Conservation (phyloP, 2,113 vertebrate genomes). For the Capreolus pygargus region DNA sequence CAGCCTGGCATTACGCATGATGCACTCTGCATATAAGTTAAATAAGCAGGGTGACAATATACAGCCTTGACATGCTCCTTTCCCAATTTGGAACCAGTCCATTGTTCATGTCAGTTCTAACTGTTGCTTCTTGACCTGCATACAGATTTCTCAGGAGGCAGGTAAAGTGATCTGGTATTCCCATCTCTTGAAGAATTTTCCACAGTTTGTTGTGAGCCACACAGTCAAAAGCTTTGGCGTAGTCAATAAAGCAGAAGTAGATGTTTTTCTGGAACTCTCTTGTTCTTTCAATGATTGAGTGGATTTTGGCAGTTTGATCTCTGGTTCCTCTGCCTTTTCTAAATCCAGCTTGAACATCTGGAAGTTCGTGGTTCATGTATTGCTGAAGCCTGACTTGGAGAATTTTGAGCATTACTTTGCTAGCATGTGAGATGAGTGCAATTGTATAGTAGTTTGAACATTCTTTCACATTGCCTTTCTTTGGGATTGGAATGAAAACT, state of each 20-base stretch:
- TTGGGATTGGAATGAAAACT: background rate
- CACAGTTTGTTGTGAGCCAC: too few relatives aligned
- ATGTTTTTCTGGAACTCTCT: too few relatives aligned
- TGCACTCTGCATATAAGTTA: background rate
- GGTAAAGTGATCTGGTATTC: background rate
- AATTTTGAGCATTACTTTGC: background rate
- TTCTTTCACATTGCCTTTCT: background rate
- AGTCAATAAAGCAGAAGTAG: too few relatives aligned
- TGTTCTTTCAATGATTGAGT: accelerated
- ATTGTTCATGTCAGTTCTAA: background rate
- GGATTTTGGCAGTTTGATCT: too few relatives aligned
- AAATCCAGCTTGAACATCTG: too few relatives aligned
- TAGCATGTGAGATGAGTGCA: background rate
- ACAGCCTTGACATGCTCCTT: background rate
- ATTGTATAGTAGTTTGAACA: background rate
- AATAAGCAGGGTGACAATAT: background rate
- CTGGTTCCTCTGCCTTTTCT: too few relatives aligned
- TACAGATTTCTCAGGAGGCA: too few relatives aligned
- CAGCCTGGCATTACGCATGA: background rate
- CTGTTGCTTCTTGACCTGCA: too few relatives aligned
- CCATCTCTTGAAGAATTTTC: background rate
- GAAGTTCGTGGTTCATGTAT: too few relatives aligned
- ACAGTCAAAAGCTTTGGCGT: too few relatives aligned
- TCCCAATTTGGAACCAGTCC: background rate
- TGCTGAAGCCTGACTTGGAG: background rate